Percentiles rank a stretch among this genome's conserved stretches.
phyloP scores from a whole-genome alignment of 2,113 vertebrate genomes.

The Oncorhynchus tshawytscha region DNA sequence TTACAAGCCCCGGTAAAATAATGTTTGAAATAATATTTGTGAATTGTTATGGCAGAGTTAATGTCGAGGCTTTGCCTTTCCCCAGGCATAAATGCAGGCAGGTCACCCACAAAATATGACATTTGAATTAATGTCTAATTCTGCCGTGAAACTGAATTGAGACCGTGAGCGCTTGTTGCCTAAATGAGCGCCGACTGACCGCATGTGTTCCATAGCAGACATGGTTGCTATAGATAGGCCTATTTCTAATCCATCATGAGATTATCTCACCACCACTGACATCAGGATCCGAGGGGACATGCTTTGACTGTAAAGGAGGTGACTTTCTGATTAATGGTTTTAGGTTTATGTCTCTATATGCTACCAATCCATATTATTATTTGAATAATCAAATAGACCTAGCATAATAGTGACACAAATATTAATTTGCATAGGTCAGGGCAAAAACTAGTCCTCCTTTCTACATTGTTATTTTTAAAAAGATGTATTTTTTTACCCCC shows the following conservation, averaged over 20 bases:
- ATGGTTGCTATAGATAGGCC: slow-evolving; percentile 12
- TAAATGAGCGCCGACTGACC: neutral
- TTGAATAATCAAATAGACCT: too few relatives aligned
- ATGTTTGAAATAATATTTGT: too few relatives aligned
- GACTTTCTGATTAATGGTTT: neutral
- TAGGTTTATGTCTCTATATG: slow-evolving; percentile 1
- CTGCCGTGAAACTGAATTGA: too few relatives aligned
- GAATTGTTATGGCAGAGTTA: neutral
- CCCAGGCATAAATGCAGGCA: too few relatives aligned
- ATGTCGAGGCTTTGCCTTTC: neutral
- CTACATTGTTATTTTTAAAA: too few relatives aligned
- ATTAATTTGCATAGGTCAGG: too few relatives aligned
- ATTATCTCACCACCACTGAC: slow-evolving; percentile 22
- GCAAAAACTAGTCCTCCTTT: too few relatives aligned
- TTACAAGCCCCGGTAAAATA: neutral
- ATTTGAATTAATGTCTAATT: too few relatives aligned
- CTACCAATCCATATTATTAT: too few relatives aligned
- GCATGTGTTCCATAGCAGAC: neutral
- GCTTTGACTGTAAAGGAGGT: neutral
- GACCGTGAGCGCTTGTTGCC: neutral
- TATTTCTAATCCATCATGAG: slow-evolving; percentile 24
- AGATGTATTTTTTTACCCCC: too few relatives aligned
- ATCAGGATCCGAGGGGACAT: neutral
- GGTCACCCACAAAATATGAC: too few relatives aligned
- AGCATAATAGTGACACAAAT: too few relatives aligned